Evolutionary conservation across 2,113 vertebrate genomes (phyloP), one percentile per base, ranked within the genome.

Genomic region (Chloropsis cyanopogon): DNA sequence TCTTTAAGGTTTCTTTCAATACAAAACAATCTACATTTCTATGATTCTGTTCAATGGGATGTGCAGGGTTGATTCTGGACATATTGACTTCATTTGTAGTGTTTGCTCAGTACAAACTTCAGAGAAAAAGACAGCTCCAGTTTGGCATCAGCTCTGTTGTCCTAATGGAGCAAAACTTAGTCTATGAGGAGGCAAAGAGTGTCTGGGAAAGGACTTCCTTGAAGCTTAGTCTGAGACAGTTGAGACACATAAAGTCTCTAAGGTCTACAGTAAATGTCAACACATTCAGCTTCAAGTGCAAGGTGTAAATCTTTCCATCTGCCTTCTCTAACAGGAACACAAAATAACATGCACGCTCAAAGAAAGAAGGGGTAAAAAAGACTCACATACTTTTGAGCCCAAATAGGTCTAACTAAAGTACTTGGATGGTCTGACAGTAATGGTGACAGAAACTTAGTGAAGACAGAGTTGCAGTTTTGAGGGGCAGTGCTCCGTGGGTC

Each of bases 271-370:
- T 28, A 78, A 92, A 92, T 1, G 4, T 79, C 89, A 93, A 77
- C 72, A 89, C 37, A 71, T 89, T 84, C 73, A 86, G 23, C 61
- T 87, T 78, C 70, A 79, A 85, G 78, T 76, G 50, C 53, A 95
- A 97, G 61, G 70, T 2, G 7, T 60, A 94, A 88, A 93, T 79
- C 65, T 87, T 94, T 84, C 82, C 82, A 86, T 81, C 82, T 92
- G 78, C 59, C 42, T 78, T 77, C 73, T 84, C 77, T 79, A 89
- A 76, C 31, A 82, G 33, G 46, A 85, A 57, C 46, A 61, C 7
- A 90, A 90, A 95, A 94, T 53, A 91, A 28, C 24, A 76, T 17
- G 6, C 25, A 73, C 49, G 65, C 44, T 83, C 79, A 89, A 86
- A 78, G 31, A 49, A 69, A 39, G 46, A 8, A 26, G 29, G 7